These are phyloP conservation scores for Parazoanthus swiftii DNA, from an alignment of 92 coral and sea anemone species.

Conservation along the genomic window DNA sequence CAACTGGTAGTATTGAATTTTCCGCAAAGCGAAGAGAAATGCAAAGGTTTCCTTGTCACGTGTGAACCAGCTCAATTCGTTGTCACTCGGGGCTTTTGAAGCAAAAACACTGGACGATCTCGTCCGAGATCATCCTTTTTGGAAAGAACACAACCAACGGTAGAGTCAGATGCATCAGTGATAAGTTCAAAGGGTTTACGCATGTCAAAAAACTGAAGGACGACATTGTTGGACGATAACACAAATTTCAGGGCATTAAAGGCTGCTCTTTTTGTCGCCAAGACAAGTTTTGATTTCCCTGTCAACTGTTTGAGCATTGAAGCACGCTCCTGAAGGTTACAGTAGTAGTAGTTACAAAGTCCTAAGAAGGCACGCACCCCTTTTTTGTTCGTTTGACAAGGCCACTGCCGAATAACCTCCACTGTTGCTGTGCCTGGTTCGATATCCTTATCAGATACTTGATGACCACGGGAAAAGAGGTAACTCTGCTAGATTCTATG, in stretches of 20 bases:
- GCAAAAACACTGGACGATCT: constrained; percentile 55
- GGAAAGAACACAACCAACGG: constrained; percentile 56
- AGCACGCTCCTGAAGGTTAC: constrained; percentile 53
- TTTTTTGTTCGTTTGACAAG: constrained; percentile 47
- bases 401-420: constrained; percentile 47
- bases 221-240: constrained; percentile 45
- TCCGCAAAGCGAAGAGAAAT: constrained; percentile 49
- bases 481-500: constrained; percentile 48
- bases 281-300: constrained; percentile 52
- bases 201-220: constrained; percentile 63
- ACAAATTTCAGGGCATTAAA: constrained; percentile 59
- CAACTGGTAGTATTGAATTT: constrained; percentile 50
- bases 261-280: constrained; percentile 55
- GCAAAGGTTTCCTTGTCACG: constrained; percentile 58
- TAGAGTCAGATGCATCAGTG: constrained; percentile 63
- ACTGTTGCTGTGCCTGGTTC: constrained; percentile 43
- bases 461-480: constrained; percentile 23
- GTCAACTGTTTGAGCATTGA: constrained; percentile 54
- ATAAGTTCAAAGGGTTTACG: constrained; percentile 55
- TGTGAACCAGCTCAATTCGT: constrained; percentile 57
- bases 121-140: constrained; percentile 44
- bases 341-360: constrained; percentile 53
- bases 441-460: constrained; percentile 1
- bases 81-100: constrained; percentile 51
- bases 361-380: constrained; percentile 54